These are phyloP conservation scores for Sphecodes monilicornis DNA, from an alignment of 2,888 invertebrate species.

Conservation along the genomic window DNA sequence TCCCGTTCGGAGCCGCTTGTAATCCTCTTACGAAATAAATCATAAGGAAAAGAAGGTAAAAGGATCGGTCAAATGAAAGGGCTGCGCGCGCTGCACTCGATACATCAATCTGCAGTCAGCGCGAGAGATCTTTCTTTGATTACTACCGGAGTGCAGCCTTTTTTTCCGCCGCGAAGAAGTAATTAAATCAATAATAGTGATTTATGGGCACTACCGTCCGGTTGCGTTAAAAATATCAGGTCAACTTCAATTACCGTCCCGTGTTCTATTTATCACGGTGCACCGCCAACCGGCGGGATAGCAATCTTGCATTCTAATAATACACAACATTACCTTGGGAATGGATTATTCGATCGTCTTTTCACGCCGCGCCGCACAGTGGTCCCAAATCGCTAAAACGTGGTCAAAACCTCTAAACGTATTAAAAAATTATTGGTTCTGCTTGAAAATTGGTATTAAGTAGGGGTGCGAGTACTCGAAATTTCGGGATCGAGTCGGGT, in stretches of 20 bases:
- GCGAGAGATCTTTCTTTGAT: slow-evolving; percentile 49
- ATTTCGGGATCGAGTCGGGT: too few species aligned
- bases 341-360: not conserved
- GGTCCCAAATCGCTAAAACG: too few species aligned
- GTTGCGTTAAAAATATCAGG: slow-evolving; percentile 49
- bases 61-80: slow-evolving; percentile 37
- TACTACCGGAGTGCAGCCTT: slow-evolving; percentile 25
- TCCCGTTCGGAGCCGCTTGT: slow-evolving; percentile 12
- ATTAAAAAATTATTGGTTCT: too few species aligned
- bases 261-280: slow-evolving; percentile 52
- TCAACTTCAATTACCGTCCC: slow-evolving; percentile 57
- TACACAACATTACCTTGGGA: not conserved
- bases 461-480: too few species aligned
- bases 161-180: slow-evolving; percentile 24
- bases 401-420: too few species aligned
- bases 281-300: slow-evolving; percentile 7
- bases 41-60: slow-evolving; percentile 44
- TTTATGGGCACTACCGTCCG: slow-evolving; percentile 52
- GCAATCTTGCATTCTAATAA: slow-evolving; percentile 28
- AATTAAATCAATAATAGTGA: slow-evolving; percentile 67
- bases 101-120: slow-evolving; percentile 49
- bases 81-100: slow-evolving; percentile 28
- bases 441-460: too few species aligned
- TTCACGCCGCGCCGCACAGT: not conserved
- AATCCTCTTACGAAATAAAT: slow-evolving; percentile 57